Evolutionary conservation across 2,113 vertebrate species (phyloP), one percentile per base, ranked within the genome.

Genomic region (Scomber colias): DNA sequence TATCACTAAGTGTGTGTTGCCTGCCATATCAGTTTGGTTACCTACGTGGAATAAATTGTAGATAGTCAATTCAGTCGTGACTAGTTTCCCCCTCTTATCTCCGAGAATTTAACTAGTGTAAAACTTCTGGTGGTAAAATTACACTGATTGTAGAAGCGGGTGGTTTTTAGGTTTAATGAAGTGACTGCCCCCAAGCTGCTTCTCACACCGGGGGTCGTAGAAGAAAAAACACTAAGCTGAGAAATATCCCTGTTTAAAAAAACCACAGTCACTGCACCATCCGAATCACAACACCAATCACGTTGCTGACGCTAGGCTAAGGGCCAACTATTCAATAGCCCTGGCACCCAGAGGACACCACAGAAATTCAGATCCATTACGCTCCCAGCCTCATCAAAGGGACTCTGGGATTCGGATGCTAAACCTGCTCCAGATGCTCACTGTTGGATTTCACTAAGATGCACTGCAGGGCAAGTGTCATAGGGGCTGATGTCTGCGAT

Each of bases 371-470:
- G 72, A 87, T 92, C 88, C 82, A 86, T 92, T 90, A 86, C 75
- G 71, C 86, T 82, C 79, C 79, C 81, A 72, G 82, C 87, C 87
- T 85, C 91, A 90, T 93, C 90, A 93, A 89, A 90, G 92, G 87
- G 88, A 90, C 85, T 86, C 65, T 60, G 85, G 85, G 89, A 91
- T 71, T 65, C 14, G 50, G 83, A 77, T 73, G 81, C 85, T 78
- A 89, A 92, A 91, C 83, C 82, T 51, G 86, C 87, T 89, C 90
- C 92, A 91, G 92, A 93, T 91, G 92, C 86, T 91, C 86, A 21
- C 88, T 86, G 91, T 74, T 90, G 85, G 86, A 74, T 89, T 81
- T 89, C 88, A 86, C 90, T 79, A 70, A 87, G 90, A 86, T 59
- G 82, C 87, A 73, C 89, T 45, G 84, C 84, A 14, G 90, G 87